Conservation (phyloP, 2,113 vertebrate species). For the Buteo buteo region DNA sequence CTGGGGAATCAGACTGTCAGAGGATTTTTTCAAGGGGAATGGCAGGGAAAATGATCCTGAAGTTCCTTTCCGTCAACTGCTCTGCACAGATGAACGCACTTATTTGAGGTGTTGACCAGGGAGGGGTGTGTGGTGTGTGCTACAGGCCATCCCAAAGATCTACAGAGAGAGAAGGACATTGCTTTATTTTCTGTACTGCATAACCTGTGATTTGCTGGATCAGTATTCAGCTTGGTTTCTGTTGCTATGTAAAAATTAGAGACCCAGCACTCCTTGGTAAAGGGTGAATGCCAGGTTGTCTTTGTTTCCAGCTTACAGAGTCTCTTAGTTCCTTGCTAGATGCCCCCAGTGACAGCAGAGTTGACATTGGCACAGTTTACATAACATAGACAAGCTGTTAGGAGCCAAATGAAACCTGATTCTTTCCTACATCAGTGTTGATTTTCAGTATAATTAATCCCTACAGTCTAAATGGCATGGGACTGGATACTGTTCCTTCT, state of each 20-base stretch:
- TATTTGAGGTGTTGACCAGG: neutral
- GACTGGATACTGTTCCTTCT: neutral
- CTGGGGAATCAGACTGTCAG: neutral
- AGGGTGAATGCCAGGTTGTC: neutral
- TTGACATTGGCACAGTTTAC: neutral
- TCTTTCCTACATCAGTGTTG: neutral
- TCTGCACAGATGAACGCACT: neutral
- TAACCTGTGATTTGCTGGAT: neutral
- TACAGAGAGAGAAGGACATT: neutral
- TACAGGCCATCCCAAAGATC: neutral
- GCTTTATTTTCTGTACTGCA: neutral
- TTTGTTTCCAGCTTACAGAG: neutral
- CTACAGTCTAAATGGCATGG: neutral
- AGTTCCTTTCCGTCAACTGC: neutral
- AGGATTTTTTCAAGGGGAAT: neutral
- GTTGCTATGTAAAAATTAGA: neutral
- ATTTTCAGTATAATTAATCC: conserved; percentile 11
- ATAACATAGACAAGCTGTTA: neutral
- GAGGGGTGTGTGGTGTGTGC: rapidly evolving
- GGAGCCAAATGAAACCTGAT: neutral
- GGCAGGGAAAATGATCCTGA: neutral
- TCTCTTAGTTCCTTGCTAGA: neutral
- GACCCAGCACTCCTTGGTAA: neutral
- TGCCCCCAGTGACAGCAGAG: neutral
- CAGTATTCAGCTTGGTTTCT: neutral